These are phyloP conservation scores for Magallana nippona DNA, from an alignment of 2,888 invertebrate genomes.

Conservation along the genomic window DNA sequence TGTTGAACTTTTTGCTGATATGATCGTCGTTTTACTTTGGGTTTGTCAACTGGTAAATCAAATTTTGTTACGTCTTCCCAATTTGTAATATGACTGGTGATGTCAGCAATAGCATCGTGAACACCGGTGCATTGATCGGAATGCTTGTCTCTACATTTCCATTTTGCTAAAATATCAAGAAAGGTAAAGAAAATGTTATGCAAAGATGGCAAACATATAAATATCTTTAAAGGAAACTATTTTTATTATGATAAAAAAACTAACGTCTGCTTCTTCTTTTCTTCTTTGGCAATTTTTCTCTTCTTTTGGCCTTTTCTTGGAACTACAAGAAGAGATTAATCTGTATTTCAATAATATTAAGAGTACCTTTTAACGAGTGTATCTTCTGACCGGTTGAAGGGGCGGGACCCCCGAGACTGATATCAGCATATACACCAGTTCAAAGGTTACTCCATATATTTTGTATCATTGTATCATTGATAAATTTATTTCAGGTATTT, in stretches of 20 bases:
- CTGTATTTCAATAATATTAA: too few relatives aligned
- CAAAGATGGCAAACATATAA: too few relatives aligned
- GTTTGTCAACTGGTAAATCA: not conserved
- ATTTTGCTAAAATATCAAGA: not conserved
- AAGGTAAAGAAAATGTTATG: not conserved
- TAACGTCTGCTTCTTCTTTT: constrained; percentile 19
- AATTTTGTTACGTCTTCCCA: constrained; percentile 40
- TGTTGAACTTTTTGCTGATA: not conserved
- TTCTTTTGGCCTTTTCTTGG: not conserved
- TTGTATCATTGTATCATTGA: too few relatives aligned
- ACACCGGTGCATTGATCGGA: not conserved
- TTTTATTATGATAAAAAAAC: not conserved
- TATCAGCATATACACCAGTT: too few relatives aligned
- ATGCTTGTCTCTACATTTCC: not conserved
- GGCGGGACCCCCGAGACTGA: too few relatives aligned
- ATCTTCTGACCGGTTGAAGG: too few relatives aligned
- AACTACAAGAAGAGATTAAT: not conserved
- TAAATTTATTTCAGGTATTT: too few relatives aligned
- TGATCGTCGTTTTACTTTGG: not conserved
- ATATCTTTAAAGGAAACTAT: too few relatives aligned
- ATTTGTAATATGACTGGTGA: not conserved
- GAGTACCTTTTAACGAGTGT: too few relatives aligned
- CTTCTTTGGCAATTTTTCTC: not conserved
- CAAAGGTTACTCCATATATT: too few relatives aligned
- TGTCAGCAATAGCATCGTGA: not conserved